Evolutionary conservation across 1,140 invertebrate species (phyloP), one percentile per base, ranked within the genome.

Genomic region (Zaprionus tsacasi): DNA sequence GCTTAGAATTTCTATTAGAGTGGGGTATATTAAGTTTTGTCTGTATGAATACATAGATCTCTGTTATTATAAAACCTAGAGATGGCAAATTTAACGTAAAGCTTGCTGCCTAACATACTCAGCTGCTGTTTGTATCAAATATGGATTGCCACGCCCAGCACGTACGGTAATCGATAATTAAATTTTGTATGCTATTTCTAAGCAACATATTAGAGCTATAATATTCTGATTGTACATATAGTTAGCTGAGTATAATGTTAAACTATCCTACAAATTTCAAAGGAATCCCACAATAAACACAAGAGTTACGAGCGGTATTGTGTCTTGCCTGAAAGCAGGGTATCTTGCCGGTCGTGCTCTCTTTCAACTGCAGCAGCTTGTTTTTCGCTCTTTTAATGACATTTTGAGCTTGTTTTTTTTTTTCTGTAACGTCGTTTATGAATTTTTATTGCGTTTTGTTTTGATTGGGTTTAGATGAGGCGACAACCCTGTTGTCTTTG

Each of bases 401-500:
- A 30, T 13, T 67, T 40, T 52, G 27, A 30, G 27, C 15, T 50
- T 45, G 11, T 21, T 11, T 48, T 15, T 17, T 43, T 40, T 12
- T 21, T 21, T 30, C 30, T 33, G 0, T 33, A 33, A 35, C n/a
- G n/a, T 45, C n/a, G n/a, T 45, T 45, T 45, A 45, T 45, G n/a
- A 45, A n/a, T 43, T 45, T 45, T 45, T 45, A 15, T n/a, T 15
- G 7, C 40, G 40, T 15, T 45, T 45, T 40, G 21, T 50, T 68
- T 36, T 54, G 45, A n/a, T 54, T 27, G 27, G 27, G 13, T 25
- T 50, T 50, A 55, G 25, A 7, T 25, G 12, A 30, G 25, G 21
- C 13, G 21, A 55, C 52, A 55, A 55, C 60, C 35, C 63, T 57
- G 52, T 77, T 59, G 52, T 87, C 76, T 77, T 79, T 87, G 63